Conservation (phyloP, 2,113 vertebrate species). For the Excalfactoria chinensis region DNA sequence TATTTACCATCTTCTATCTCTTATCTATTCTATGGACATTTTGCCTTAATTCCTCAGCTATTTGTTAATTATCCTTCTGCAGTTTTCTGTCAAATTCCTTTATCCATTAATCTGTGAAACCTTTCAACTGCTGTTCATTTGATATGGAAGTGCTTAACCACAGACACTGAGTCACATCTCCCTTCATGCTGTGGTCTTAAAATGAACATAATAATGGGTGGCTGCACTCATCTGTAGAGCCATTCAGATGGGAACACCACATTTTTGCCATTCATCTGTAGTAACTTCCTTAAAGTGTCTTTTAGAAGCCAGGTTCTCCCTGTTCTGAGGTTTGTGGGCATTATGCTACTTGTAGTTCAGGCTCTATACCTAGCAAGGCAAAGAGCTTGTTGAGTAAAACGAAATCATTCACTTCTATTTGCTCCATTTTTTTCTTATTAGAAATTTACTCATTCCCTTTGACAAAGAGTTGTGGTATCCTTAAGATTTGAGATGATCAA, state of each 20-base stretch:
- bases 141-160: background rate
- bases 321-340: background rate
- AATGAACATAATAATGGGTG: background rate
- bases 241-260: background rate
- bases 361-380: background rate
- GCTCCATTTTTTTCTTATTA: constrained; percentile 20
- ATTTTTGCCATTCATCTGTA: background rate
- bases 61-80: constrained; percentile 36
- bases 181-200: background rate
- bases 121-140: constrained; percentile 35
- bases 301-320: background rate
- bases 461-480: background rate
- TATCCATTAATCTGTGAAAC: constrained; percentile 35
- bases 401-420: background rate
- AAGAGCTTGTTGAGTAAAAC: background rate
- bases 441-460: background rate
- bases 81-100: constrained; percentile 28
- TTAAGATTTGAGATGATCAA: constrained; percentile 13
- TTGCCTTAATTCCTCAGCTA: constrained; percentile 38
- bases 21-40: constrained; percentile 15
- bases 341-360: background rate
- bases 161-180: background rate
- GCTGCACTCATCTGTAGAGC: background rate
- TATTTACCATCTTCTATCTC: constrained; percentile 38
- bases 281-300: background rate